These are phyloP conservation scores for Aleiodes leptofemur DNA, from an alignment of 2,888 invertebrate species.

Conservation along the genomic window DNA sequence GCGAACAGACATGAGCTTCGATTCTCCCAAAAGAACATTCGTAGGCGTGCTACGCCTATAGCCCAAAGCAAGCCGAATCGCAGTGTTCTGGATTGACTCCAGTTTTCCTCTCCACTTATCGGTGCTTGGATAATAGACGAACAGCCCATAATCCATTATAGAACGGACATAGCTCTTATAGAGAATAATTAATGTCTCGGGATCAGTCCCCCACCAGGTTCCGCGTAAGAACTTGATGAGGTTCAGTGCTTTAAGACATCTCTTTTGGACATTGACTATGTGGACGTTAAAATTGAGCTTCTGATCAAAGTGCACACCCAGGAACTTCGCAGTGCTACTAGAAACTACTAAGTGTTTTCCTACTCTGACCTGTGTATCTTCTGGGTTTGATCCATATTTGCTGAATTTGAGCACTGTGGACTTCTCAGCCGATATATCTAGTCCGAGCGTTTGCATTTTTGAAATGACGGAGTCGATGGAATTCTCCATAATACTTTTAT, in stretches of 20 bases:
- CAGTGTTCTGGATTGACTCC: slow-evolving; percentile 7
- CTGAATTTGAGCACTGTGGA: slow-evolving; percentile 31
- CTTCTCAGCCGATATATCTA: slow-evolving; percentile 2
- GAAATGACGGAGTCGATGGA: neutral
- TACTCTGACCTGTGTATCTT: neutral
- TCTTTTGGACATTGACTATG: neutral
- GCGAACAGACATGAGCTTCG: no score
- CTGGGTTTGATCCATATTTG: slow-evolving; percentile 25
- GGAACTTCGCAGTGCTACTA: slow-evolving; percentile 10
- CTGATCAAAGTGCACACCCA: slow-evolving; percentile 40
- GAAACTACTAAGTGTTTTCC: slow-evolving; percentile 7
- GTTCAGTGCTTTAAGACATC: slow-evolving; percentile 31
- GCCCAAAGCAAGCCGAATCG: slow-evolving; percentile 15
- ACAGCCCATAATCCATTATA: neutral
- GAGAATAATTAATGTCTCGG: no score
- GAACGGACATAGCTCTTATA: no score
- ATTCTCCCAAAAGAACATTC: no score
- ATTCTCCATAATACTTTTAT: neutral
- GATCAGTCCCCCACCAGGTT: no score
- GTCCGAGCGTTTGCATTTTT: neutral
- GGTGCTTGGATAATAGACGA: neutral
- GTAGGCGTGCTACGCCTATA: no score
- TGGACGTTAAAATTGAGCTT: slow-evolving; percentile 37
- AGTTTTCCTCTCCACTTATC: neutral
- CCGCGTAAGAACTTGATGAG: slow-evolving; percentile 23